Percentiles rank a stretch among this genome's conserved stretches.
Conservation (phyloP, 2,797 vertebrate genomes). For the Microctenopoma steveboyesi region DNA sequence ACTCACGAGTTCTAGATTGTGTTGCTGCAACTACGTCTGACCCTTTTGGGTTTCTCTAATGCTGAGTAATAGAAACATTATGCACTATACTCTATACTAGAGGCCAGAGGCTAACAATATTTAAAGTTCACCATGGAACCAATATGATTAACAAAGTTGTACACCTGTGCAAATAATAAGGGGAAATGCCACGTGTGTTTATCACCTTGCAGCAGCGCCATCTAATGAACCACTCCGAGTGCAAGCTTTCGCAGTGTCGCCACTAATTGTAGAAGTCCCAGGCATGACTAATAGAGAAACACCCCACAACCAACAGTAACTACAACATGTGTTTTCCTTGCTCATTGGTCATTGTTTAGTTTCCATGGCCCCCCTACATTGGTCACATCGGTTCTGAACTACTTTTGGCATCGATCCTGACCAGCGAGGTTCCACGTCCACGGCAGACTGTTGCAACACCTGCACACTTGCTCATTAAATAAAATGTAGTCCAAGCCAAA, state of each 20-base stretch:
- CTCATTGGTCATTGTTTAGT: background rate
- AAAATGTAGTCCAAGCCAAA: conserved; percentile 10
- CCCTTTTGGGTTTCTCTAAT: too few species aligned
- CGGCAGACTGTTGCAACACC: background rate
- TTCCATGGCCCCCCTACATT: background rate
- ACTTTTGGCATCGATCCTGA: conserved; percentile 6
- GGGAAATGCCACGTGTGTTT: background rate
- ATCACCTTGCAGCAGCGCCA: background rate
- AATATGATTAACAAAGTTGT: too few species aligned
- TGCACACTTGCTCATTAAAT: conserved; percentile 1
- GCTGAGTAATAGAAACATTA: too few species aligned
- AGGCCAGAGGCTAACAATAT: too few species aligned
- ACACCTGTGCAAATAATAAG: background rate
- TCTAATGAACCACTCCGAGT: background rate
- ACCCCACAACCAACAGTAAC: background rate
- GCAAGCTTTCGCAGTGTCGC: background rate
- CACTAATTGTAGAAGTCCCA: conserved; percentile 8
- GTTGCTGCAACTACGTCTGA: too few species aligned
- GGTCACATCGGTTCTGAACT: background rate
- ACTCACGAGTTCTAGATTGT: too few species aligned
- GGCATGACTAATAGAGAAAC: background rate
- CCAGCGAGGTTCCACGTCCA: conserved; percentile 8
- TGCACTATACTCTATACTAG: too few species aligned
- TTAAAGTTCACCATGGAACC: too few species aligned
- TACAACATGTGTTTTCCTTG: background rate